Conservation (phyloP, 2,797 vertebrate genomes). For the Cynopterus sphinx region DNA sequence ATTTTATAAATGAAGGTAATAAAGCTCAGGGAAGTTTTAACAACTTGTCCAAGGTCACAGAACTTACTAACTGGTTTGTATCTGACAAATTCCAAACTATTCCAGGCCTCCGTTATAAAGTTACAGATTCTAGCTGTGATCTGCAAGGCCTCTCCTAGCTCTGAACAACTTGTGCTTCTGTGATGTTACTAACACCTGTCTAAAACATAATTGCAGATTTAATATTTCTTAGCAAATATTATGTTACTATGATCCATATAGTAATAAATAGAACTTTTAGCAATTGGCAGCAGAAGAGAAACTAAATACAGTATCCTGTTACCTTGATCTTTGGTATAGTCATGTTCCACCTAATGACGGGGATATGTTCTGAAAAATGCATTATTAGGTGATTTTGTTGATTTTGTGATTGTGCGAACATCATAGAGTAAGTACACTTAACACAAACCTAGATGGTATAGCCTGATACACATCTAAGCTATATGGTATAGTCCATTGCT, state of each 20-base stretch:
- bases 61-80: neutral
- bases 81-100: neutral
- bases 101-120: neutral
- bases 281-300: slow-evolving; percentile 10
- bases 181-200: neutral
- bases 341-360: neutral
- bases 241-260: neutral
- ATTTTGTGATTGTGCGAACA: neutral
- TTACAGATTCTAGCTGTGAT: neutral
- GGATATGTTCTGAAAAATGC: neutral
- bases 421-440: neutral
- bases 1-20: neutral
- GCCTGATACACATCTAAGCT: neutral
- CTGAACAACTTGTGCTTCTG: neutral
- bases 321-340: neutral
- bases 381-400: neutral
- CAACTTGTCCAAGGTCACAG: neutral
- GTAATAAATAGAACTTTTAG: slow-evolving; percentile 30
- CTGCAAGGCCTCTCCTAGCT: neutral
- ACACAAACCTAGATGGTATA: neutral
- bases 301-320: neutral
- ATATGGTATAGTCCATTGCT: neutral
- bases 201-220: neutral
- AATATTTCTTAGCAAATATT: neutral
- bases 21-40: neutral